Conservation (phyloP, 2,888 invertebrate species). For the Patella ulyssiponensis region DNA sequence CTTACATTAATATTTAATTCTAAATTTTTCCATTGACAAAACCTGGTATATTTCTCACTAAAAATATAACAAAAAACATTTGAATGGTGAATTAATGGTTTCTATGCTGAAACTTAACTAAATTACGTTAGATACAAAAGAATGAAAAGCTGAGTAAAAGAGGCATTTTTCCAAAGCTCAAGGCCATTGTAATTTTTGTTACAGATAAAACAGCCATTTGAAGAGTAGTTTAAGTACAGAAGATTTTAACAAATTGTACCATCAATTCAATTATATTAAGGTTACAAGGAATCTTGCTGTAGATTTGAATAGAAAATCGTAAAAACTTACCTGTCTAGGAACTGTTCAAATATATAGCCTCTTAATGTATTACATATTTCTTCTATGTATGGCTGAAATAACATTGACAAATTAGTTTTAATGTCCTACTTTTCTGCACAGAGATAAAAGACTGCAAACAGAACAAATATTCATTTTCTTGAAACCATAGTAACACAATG, state of each 20-base stretch:
- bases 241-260: neutral
- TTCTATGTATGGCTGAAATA: conserved; percentile 96
- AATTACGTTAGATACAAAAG: conserved; percentile 26
- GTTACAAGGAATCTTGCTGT: too few relatives aligned
- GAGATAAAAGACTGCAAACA: too few relatives aligned
- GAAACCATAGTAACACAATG: too few relatives aligned
- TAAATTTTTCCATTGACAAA: conserved; percentile 99
- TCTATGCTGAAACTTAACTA: neutral
- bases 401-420: conserved; percentile 37
- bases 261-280: neutral
- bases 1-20: conserved; percentile 97
- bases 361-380: conserved; percentile 98
- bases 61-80: conserved; percentile 42
- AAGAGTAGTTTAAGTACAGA: too few relatives aligned
- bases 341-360: conserved; percentile 96
- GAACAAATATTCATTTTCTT: too few relatives aligned
- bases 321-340: conserved; percentile 91
- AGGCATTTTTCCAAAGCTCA: too few relatives aligned
- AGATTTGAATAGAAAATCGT: too few relatives aligned
- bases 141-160: neutral
- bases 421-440: too few relatives aligned
- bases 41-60: conserved; percentile 99
- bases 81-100: too few relatives aligned
- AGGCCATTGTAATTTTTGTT: too few relatives aligned
- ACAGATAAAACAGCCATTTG: too few relatives aligned